These are phyloP conservation scores for Crenichthys baileyi DNA, from an alignment of 2,797 vertebrate genomes.

Conservation along the genomic window DNA sequence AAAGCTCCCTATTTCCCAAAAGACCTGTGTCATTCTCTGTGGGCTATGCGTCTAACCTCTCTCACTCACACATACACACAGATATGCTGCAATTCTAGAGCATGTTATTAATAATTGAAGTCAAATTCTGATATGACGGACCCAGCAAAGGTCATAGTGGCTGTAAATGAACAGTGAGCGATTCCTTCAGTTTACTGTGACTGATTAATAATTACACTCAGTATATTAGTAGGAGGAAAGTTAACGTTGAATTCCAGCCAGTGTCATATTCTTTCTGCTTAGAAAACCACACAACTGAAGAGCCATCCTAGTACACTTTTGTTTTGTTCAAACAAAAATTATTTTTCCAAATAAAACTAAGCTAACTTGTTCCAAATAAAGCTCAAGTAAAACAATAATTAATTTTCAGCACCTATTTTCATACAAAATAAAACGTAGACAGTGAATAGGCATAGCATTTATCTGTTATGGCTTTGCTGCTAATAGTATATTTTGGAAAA, in stretches of 20 bases:
- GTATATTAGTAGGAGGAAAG: background rate
- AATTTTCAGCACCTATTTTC: background rate
- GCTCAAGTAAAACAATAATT: background rate
- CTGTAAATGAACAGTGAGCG: constrained; percentile 1
- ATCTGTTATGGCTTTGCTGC: too few relatives aligned
- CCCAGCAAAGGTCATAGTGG: background rate
- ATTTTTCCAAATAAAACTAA: background rate
- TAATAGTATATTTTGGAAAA: too few relatives aligned
- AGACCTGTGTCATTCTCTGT: constrained; percentile 39
- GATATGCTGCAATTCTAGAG: background rate
- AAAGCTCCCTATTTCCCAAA: constrained; percentile 30
- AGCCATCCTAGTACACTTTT: background rate
- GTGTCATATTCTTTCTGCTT: background rate
- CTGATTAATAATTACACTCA: background rate
- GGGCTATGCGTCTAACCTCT: constrained; percentile 32
- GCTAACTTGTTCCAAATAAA: too few relatives aligned
- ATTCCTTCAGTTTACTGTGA: background rate
- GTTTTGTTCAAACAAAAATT: background rate
- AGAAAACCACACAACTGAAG: background rate
- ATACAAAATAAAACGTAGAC: too few relatives aligned
- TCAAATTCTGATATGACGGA: constrained; percentile 20
- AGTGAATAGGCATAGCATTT: background rate
- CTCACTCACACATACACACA: constrained; percentile 2
- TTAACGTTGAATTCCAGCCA: background rate
- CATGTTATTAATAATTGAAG: constrained; percentile 39